Conservation (phyloP, 1,140 invertebrate genomes). For the Leptinotarsa texana region DNA sequence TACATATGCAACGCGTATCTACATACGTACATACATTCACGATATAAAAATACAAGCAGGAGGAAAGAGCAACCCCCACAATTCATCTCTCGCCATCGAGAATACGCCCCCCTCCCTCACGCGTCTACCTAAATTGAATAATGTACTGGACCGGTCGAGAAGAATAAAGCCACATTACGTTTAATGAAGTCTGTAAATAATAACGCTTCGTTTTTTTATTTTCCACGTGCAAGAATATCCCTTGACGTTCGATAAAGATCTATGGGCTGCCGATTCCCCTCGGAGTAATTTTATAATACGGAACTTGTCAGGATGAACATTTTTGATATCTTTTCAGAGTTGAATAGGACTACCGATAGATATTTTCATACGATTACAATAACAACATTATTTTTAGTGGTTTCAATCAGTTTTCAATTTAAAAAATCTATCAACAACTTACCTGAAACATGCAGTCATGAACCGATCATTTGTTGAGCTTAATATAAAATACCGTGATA, state of each 20-base stretch:
- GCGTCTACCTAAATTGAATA: slow-evolving; percentile 17
- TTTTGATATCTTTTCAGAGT: not conserved
- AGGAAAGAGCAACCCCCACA: slow-evolving; percentile 18
- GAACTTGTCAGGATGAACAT: not conserved
- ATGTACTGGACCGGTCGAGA: slow-evolving; percentile 19
- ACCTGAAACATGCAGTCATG: too few species aligned
- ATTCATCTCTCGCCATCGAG: slow-evolving; percentile 21
- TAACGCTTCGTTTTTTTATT: slow-evolving; percentile 16
- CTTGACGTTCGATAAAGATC: slow-evolving; percentile 6
- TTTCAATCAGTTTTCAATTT: too few species aligned
- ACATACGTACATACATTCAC: slow-evolving; percentile 28
- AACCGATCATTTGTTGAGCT: too few species aligned
- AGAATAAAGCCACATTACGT: slow-evolving; percentile 3
- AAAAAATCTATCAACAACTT: too few species aligned
- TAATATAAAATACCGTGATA: too few species aligned
- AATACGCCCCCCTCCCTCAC: not conserved
- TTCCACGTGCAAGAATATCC: not conserved
- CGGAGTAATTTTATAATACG: not conserved
- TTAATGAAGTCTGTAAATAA: slow-evolving; percentile 17
- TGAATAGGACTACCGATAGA: not conserved
- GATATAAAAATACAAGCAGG: slow-evolving; percentile 28
- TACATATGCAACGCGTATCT: slow-evolving; percentile 29
- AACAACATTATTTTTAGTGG: too few species aligned
- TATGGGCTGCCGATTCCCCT: slow-evolving; percentile 7
- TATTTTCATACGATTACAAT: too few species aligned